Percentiles rank a stretch among this genome's conserved stretches.
Evolutionary conservation across 2,797 vertebrate genomes (phyloP).

Genomic region (Urophycis tenuis): DNA sequence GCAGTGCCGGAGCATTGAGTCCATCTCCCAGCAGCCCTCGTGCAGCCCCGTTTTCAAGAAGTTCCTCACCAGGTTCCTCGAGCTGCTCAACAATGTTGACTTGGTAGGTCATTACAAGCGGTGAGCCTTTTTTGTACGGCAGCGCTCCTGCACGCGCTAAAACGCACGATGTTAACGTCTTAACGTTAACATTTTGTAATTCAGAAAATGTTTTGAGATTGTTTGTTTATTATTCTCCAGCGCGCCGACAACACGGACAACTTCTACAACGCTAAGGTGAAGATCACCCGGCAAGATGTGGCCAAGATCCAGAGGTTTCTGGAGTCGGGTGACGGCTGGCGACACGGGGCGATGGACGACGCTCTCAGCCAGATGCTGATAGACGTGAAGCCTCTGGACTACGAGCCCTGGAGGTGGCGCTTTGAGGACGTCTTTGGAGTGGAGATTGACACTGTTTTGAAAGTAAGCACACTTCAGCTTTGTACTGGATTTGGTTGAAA

Average conservation of each 20-base stretch:
- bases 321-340: conserved; percentile 71
- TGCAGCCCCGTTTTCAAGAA: conserved; percentile 85
- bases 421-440: conserved; percentile 88
- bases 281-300: conserved; percentile 72
- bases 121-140: not conserved
- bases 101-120: conserved; percentile 68
- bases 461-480: conserved; percentile 44
- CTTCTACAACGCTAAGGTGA: conserved; percentile 82
- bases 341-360: conserved; percentile 81
- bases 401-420: conserved; percentile 82
- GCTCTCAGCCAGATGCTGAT: conserved; percentile 82
- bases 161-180: too few species aligned
- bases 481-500: not conserved
- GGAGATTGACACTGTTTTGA: conserved; percentile 75
- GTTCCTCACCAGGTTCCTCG: conserved; percentile 83
- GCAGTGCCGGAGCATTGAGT: conserved; percentile 31
- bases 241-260: conserved; percentile 62
- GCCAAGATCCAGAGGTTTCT: conserved; percentile 79
- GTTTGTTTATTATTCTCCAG: conserved; percentile 66
- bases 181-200: too few species aligned
- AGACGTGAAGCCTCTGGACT: conserved; percentile 79
- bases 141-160: not conserved
- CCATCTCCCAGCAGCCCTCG: conserved; percentile 59
- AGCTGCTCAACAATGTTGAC: conserved; percentile 76
- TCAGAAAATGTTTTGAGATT: too few species aligned